Conservation (phyloP, 2,888 invertebrate species). For the Acleris cristana region DNA sequence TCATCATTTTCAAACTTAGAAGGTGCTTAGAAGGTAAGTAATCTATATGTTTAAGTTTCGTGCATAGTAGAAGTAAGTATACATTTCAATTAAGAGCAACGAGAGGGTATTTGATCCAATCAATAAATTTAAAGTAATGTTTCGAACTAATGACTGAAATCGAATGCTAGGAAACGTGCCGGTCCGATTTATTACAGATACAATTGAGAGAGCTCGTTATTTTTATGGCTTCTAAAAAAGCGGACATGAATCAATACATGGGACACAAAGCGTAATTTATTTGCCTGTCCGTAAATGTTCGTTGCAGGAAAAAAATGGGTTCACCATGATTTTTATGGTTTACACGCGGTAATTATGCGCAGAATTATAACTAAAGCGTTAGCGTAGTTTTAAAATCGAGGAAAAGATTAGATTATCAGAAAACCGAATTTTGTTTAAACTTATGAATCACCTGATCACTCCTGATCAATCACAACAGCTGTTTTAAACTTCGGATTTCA, state of each 20-base stretch:
- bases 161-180: constrained; percentile 55
- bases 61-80: not conserved
- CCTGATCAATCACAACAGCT: no score
- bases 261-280: constrained; percentile 73
- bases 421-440: no score
- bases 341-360: constrained; percentile 65
- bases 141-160: constrained; percentile 45
- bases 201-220: constrained; percentile 74
- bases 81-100: constrained; percentile 1
- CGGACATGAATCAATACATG: constrained; percentile 69
- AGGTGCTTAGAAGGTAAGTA: not conserved
- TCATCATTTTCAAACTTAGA: no score
- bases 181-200: constrained; percentile 69
- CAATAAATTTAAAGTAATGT: constrained; percentile 34
- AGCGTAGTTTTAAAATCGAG: constrained; percentile 18
- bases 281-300: constrained; percentile 61
- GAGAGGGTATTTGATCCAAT: constrained; percentile 21
- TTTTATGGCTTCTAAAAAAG: constrained; percentile 78
- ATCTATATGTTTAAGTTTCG: not conserved
- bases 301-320: constrained; percentile 63
- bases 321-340: constrained; percentile 50
- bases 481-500: no score
- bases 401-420: no score
- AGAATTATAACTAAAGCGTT: constrained; percentile 66
- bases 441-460: no score